Evolutionary conservation across 23 tunicate species (phyloP), one percentile per base, ranked within the genome.

Genomic region (Styela plicata): DNA sequence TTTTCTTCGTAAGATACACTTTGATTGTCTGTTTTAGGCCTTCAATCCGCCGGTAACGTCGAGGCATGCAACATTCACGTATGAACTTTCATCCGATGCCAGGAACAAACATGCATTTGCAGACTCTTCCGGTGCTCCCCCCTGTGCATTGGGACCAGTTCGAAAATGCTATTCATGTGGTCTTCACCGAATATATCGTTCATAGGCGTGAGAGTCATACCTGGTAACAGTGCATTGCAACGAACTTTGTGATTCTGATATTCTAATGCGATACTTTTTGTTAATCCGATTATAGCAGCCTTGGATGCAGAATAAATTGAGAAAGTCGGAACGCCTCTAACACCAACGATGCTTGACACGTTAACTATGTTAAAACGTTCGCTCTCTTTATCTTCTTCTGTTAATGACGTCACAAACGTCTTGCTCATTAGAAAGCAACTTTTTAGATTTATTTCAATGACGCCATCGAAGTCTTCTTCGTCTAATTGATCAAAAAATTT

Each of bases 281-380:
- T 86, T 74, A 91, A 87, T 2, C 86, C 88, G n/a, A 87, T 83
- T 27, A 91, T 91, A 62, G 88, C 91, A 2, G 91, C 88, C 80
- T 91, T 91, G 19, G 91, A 83, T 35, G 97, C 97, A 23, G 91
- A 88, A 79, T 91, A 91, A 36, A 83, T 83, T 2, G 36, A 3
- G 17, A 28, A 28, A 3, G 7, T 2, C 16, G 35, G 35, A 17
- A 71, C 26, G 16, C 77, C 77, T 21, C 32, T 71, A 18, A 80
- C 64, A 29, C 89, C 95, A 1, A 80, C 74, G 32, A 89, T 85
- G 71, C 95, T 89, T 34, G 95, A 87, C 7, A 87, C 79, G 34
- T 91, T 91, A 13, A 44, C 57, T 20, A 91, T 74, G 31, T 83
- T 16, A 33, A 27, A 33, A 5, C 35, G 20, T 3, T 36, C 36